Base-by-base conservation (phyloP, 2,888 invertebrate species). In the Meliscaeva auricollis region DNA sequence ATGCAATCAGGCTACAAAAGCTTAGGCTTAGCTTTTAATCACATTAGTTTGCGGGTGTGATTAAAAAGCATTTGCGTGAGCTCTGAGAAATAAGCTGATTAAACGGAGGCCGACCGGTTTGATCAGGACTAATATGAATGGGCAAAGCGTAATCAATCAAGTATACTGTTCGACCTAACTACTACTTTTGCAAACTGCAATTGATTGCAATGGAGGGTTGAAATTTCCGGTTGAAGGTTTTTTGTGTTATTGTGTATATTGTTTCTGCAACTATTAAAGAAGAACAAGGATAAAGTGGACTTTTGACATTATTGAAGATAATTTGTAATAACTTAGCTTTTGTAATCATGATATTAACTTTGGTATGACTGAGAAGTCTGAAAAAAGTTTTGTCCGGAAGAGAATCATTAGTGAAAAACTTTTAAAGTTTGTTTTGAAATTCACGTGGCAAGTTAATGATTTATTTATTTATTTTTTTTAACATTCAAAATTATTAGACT, bases 1-100 rank as follows among this genome's bases (percentile, higher is more conserved):
- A 20, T 38, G 48, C 60, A 76, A 76, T 79, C 72, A 68, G 75
- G 38, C 66, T 54, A 41, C 70, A 64, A 70, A 58, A 32, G 66
- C 60, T 83, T 75, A 72, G 66, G 58, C 70, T 79, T 66, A 75
- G 64, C 44, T 38, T 52, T 72, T 75, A 70, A 79, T 79, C 84
- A 75, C 52, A 66, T 84, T 79, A 84, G 72, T 56, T 70, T 60
- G 84, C 52, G 75, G 75, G 22, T 48, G 22, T 48, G 75, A 75
- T 79, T 84, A 50, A 41, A 68, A 52, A 72, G 75, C 72, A 76
- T 76, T 76, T 75, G 70, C 66, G 50, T 56, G 32, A 20, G 58
- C 8, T 35, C n/a, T 8, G 20, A 56, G 50, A 52, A 84, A 75
- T 70, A 54, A 64, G 44, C 30, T 32, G 20, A 58, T 64, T 64